phyloP scores from a whole-genome alignment of 2,113 vertebrate species.

The Poecile atricapillus region DNA sequence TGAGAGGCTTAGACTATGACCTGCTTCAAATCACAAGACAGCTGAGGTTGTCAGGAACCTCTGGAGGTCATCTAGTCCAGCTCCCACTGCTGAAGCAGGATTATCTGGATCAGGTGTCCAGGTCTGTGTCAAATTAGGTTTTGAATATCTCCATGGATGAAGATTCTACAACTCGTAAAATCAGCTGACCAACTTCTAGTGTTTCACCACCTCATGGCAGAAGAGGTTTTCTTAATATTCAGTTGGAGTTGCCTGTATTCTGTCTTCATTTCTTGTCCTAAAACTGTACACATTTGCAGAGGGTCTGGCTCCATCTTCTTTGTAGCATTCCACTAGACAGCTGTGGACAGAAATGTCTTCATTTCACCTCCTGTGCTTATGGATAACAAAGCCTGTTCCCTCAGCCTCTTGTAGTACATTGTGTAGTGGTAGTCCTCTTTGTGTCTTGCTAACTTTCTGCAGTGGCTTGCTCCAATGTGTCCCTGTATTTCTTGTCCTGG shows the following conservation, averaged over 20 bases:
- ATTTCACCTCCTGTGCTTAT: background rate
- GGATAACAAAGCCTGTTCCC: background rate
- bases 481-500: background rate
- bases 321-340: background rate
- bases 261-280: background rate
- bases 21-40: background rate
- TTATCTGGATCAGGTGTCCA: background rate
- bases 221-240: background rate
- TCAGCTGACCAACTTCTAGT: background rate
- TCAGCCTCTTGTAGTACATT: background rate
- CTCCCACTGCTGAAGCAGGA: background rate
- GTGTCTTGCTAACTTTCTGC: background rate
- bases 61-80: background rate
- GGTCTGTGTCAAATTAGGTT: background rate
- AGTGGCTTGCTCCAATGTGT: background rate
- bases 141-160: background rate
- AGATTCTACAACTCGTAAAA: background rate
- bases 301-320: background rate
- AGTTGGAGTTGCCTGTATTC: background rate
- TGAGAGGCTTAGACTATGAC: background rate
- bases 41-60: background rate
- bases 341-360: background rate
- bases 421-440: background rate
- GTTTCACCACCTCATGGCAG: background rate
- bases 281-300: background rate